Evolutionary conservation across 2,888 invertebrate species (phyloP).

Genomic region (Lithosia quadra): DNA sequence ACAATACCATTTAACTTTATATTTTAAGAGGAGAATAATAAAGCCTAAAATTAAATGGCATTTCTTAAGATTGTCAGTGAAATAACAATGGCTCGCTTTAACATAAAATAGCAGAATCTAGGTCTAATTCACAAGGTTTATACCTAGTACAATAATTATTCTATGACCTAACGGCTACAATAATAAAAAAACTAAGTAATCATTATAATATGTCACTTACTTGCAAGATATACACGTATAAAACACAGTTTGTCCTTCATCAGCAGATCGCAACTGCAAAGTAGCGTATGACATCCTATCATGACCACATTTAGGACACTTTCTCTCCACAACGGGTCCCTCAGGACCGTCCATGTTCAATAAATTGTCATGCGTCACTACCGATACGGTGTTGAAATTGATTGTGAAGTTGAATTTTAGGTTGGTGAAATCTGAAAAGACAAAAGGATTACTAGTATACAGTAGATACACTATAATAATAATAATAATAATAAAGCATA

Average conservation of each 20-base stretch:
- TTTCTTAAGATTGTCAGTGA: too few relatives aligned
- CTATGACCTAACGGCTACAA: background rate
- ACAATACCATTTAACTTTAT: too few relatives aligned
- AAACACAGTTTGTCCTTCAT: conserved; percentile 99
- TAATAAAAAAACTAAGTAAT: too few relatives aligned
- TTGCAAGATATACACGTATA: conserved; percentile 98
- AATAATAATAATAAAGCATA: too few relatives aligned
- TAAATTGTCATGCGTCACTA: conserved; percentile 68
- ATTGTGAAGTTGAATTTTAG: conserved; percentile 90
- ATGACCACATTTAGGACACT: conserved; percentile 95
- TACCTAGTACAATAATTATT: too few relatives aligned
- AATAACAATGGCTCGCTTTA: too few relatives aligned
- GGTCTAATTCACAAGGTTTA: too few relatives aligned
- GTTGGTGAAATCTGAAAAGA: conserved; percentile 88
- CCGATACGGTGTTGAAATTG: conserved; percentile 88
- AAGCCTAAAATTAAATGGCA: too few relatives aligned
- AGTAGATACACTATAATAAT: too few relatives aligned
- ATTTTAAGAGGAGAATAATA: too few relatives aligned
- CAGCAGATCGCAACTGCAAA: conserved; percentile 97
- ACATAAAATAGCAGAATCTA: too few relatives aligned
- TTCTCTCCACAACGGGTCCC: conserved; percentile 93
- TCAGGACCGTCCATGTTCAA: conserved; percentile 84
- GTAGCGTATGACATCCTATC: conserved; percentile 98
- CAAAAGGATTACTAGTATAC: background rate
- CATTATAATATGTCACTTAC: conserved; percentile 78